Percentiles rank a stretch among this genome's conserved stretches.
These are phyloP conservation scores for Corynorhinus townsendii DNA, from an alignment of 2,113 vertebrate genomes.

Conservation along the genomic window DNA sequence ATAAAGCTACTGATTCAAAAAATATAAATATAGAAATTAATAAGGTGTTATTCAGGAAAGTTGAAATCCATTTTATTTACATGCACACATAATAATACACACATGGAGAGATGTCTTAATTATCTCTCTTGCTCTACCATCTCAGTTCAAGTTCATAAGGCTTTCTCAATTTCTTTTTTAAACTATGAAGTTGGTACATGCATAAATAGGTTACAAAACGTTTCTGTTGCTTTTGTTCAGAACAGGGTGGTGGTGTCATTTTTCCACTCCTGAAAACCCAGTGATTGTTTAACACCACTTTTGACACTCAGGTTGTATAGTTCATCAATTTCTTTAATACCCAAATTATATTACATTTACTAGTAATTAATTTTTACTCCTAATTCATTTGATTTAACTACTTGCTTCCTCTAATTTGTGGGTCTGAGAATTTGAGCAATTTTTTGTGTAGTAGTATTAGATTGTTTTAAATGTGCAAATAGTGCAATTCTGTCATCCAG, in stretches of 20 bases:
- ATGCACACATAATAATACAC: neutral
- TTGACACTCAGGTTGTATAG: neutral
- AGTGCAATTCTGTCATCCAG: neutral
- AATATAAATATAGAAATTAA: neutral
- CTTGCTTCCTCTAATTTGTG: slow-evolving; percentile 24
- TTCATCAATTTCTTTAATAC: slow-evolving; percentile 38
- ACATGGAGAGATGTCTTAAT: neutral
- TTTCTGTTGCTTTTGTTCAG: neutral
- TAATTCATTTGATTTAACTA: slow-evolving; percentile 51
- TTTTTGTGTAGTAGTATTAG: slow-evolving; percentile 27
- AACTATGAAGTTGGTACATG: neutral
- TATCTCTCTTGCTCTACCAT: neutral
- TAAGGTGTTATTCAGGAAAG: neutral
- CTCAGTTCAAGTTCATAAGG: neutral
- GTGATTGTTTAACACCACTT: neutral
- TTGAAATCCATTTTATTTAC: neutral
- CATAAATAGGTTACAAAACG: neutral
- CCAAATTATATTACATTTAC: slow-evolving; percentile 7
- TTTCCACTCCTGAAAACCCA: neutral
- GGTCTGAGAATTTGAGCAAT: slow-evolving; percentile 14
- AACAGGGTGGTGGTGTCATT: neutral
- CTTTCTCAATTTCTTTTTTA: neutral
- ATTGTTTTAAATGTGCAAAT: slow-evolving; percentile 29
- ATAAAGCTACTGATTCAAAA: neutral
- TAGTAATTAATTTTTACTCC: slow-evolving; percentile 32